Percentiles rank a stretch among this genome's conserved stretches.
These are phyloP conservation scores for Pantherophis alleghaniensis DNA, from an alignment of 2,797 vertebrate species.

Conservation along the genomic window DNA sequence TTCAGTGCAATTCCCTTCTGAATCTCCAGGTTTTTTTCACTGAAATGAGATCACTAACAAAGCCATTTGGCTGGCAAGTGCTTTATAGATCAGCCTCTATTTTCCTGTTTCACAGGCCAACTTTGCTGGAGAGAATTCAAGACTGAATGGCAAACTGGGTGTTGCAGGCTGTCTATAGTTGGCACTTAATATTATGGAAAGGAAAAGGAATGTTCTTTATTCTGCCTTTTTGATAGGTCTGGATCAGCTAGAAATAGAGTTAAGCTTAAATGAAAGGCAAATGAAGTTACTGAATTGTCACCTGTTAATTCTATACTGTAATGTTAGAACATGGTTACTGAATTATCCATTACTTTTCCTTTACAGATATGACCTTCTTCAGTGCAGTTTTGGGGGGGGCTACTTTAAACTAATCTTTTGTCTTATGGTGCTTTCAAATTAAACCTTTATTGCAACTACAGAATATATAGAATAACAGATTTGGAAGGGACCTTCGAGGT, in stretches of 20 bases:
- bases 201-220: background rate
- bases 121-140: background rate
- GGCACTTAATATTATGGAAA: background rate
- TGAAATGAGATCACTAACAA: background rate
- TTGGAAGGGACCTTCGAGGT: too few species aligned
- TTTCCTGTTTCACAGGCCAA: background rate
- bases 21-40: background rate
- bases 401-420: too few species aligned
- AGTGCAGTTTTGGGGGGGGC: background rate
- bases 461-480: too few species aligned
- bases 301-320: background rate
- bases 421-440: background rate
- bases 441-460: background rate
- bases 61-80: background rate
- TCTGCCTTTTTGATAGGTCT: background rate
- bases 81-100: background rate
- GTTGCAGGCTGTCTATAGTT: background rate
- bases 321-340: background rate
- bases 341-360: background rate
- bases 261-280: background rate
- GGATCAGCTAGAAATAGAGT: background rate
- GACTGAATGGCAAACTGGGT: background rate
- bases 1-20: slow-evolving; percentile 4
- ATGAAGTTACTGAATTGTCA: background rate
- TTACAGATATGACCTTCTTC: background rate